Conservation (phyloP, 2,797 vertebrate species). For the Capromys pilorides region DNA sequence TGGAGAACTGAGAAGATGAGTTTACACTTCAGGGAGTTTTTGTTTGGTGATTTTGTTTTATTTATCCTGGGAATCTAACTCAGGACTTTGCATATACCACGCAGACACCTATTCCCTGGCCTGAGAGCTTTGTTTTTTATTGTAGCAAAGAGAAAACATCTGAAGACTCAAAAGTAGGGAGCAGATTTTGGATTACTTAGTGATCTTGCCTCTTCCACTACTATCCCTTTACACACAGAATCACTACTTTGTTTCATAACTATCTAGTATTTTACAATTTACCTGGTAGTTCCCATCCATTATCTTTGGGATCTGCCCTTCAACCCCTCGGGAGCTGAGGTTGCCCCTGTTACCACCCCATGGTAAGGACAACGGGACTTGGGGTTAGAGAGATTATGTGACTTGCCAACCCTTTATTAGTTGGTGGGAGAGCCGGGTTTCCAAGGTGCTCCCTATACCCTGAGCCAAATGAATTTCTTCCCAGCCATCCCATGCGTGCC, state of each 20-base stretch:
- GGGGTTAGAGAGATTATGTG: neutral
- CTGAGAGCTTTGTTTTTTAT: neutral
- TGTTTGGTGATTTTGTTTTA: neutral
- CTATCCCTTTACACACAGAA: neutral
- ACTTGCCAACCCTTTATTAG: neutral
- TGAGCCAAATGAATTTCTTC: neutral
- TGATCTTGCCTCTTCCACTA: neutral
- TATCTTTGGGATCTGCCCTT: neutral
- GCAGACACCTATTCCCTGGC: too few relatives aligned
- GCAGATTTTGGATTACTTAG: accelerated
- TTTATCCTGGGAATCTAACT: too few relatives aligned
- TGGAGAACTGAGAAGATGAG: neutral
- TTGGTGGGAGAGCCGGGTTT: neutral
- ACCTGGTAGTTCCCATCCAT: neutral
- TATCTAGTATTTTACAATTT: neutral
- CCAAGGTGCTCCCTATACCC: neutral
- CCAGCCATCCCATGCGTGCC: accelerated
- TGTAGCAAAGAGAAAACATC: neutral
- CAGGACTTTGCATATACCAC: too few relatives aligned
- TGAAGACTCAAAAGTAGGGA: neutral
- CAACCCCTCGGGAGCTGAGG: neutral
- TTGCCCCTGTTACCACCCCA: neutral
- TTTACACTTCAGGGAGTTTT: neutral
- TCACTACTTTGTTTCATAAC: accelerated
- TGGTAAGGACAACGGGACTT: neutral